A percentile compares a stretch with the other conserved stretches of the same genome.
phyloP scores from a whole-genome alignment of 2,797 vertebrate species.

The Cryptoprocta ferox region DNA sequence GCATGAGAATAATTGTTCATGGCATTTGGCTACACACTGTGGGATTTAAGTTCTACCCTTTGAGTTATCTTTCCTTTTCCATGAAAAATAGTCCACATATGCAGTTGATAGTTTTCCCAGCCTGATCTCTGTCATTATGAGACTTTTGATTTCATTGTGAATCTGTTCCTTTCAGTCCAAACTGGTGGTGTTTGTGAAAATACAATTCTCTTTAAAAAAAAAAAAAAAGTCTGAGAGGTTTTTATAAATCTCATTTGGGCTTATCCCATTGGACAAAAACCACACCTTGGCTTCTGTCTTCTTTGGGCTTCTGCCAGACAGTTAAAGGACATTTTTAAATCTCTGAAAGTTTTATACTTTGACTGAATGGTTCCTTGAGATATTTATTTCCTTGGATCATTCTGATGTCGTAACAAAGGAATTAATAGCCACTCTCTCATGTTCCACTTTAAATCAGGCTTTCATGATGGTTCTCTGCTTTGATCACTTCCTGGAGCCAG shows the following conservation, averaged over 20 bases:
- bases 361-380: neutral
- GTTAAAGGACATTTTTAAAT: neutral
- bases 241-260: neutral
- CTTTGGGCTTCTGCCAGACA: neutral
- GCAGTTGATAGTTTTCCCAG: neutral
- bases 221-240: neutral
- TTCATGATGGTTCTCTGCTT: neutral
- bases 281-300: neutral
- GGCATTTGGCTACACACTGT: neutral
- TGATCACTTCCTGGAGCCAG: neutral
- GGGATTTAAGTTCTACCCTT: neutral
- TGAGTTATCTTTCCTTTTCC: neutral
- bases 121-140: neutral
- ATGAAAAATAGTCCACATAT: neutral
- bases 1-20: neutral
- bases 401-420: neutral
- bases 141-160: neutral
- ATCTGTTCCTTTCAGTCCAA: neutral
- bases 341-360: neutral
- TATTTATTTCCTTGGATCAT: neutral
- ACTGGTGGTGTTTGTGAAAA: neutral
- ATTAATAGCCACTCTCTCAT: neutral
- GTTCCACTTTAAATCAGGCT: neutral
- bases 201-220: neutral
- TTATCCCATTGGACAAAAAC: neutral